A percentile compares a stretch with the other conserved stretches of the same genome.
phyloP scores from a whole-genome alignment of 2,888 invertebrate species.

The Drosophila fungiperda region DNA sequence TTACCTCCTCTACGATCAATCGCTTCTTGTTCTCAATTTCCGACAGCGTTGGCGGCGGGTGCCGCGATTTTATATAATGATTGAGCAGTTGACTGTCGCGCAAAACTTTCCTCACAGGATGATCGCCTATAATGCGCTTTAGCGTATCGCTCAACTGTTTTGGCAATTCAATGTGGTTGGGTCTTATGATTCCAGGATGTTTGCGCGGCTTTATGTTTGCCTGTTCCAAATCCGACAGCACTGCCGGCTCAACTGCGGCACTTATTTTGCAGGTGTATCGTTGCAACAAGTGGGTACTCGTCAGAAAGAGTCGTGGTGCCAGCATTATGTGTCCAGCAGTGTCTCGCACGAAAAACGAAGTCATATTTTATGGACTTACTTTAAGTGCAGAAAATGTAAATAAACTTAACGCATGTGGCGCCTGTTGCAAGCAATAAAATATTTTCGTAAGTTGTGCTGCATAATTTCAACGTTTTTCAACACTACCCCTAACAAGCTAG shows the following conservation, averaged over 20 bases:
- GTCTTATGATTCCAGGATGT: constrained; percentile 90
- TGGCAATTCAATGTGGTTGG: constrained; percentile 87
- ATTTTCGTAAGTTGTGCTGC: constrained; percentile 23
- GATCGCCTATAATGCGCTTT: constrained; percentile 86
- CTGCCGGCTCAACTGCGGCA: constrained; percentile 69
- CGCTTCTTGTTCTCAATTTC: constrained; percentile 75
- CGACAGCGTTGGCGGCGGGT: constrained; percentile 88
- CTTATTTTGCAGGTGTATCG: constrained; percentile 80
- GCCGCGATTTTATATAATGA: constrained; percentile 88
- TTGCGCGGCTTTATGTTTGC: constrained; percentile 87
- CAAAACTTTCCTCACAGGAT: constrained; percentile 86
- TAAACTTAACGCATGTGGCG: constrained; percentile 43
- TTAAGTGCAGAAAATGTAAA: constrained; percentile 24
- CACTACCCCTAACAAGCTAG: constrained; percentile 6
- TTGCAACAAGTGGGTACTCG: constrained; percentile 42
- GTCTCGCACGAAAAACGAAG: constrained; percentile 25
- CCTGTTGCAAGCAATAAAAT: constrained; percentile 22
- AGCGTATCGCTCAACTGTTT: constrained; percentile 87
- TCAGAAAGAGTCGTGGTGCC: constrained; percentile 27
- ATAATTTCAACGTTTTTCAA: constrained; percentile 14
- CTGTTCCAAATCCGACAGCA: constrained; percentile 73
- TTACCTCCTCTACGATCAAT: constrained; percentile 73
- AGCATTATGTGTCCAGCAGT: constrained; percentile 28
- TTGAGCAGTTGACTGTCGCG: constrained; percentile 86
- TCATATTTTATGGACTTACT: constrained; percentile 29